A percentile compares a stretch with the other conserved stretches of the same genome.
Evolutionary conservation across 2,113 vertebrate species (phyloP).

Genomic region (Brienomyrus brachyistius): DNA sequence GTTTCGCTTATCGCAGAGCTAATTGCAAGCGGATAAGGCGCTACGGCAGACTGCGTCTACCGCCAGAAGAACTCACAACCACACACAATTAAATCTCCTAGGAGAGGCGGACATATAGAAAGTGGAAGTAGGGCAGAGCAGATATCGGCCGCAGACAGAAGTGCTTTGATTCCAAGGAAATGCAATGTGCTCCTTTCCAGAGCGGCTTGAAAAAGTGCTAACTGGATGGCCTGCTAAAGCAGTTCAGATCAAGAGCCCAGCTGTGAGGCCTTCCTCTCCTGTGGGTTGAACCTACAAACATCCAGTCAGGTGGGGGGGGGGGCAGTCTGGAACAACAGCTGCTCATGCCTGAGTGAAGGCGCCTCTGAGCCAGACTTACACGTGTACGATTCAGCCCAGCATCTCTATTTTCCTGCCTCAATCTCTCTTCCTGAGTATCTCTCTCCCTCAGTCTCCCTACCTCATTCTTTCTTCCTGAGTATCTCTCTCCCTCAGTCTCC

Average conservation of each 20-base stretch:
- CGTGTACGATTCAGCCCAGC: not conserved
- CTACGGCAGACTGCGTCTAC: not conserved
- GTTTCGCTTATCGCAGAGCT: slow-evolving; percentile 3
- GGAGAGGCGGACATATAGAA: not conserved
- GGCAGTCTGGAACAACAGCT: not conserved
- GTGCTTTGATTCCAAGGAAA: not conserved
- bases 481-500: too few relatives aligned
- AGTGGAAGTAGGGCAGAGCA: not conserved
- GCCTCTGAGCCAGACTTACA: not conserved
- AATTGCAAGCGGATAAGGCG: not conserved
- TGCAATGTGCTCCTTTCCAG: not conserved
- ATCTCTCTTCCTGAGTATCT: not conserved
- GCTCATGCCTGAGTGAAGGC: not conserved
- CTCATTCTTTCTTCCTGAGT: not conserved
- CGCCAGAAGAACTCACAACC: not conserved
- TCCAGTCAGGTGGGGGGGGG: not conserved
- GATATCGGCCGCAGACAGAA: not conserved
- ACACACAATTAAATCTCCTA: not conserved
- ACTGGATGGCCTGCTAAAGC: not conserved
- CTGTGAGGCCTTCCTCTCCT: not conserved
- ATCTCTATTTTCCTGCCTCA: slow-evolving; percentile 4
- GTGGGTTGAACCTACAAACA: not conserved
- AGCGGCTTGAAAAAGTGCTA: not conserved
- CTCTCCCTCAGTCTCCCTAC: not conserved
- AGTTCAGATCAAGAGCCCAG: not conserved